Base-by-base conservation (phyloP, 2,797 vertebrate genomes). In the Chelon labrosus region DNA sequence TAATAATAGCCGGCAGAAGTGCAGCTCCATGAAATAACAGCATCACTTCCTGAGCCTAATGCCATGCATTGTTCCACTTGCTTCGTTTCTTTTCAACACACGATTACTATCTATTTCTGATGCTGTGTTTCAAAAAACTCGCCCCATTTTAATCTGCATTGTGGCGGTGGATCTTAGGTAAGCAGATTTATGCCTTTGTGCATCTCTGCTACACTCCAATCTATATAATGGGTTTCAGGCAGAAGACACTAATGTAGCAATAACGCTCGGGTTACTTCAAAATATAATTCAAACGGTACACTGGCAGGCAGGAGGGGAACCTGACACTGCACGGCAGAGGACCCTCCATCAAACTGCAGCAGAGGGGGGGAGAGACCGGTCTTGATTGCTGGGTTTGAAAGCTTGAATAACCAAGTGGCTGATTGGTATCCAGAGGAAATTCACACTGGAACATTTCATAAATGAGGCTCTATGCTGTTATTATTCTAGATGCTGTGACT, bases 131-230 rank as follows among this genome's bases (percentile, higher is more conserved):
- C 16, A 41, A 69, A 77, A 77, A 74, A 63, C 14, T 39, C 22
- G 20, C 11, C 22, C 80, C 61, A 73, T 79, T 84, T 85, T 84
- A 87, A 86, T 89, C 74, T 79, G 58, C 42, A 73, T 55, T 82
- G 76, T 68, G 59, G 63, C 65, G 58, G 44, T 80, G 60, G 74
- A 71, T 80, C 83, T 83, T 59, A 77, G 69, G 75, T 85, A 85
- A 88, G 56, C 55, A 78, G 79, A 85, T 90, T 89, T 83, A 64
- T 69, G 41, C 31, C 41, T 44, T 57, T 67, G 35, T 67, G 59
- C 79, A 68, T 86, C 63, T 83, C 55, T 64, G 73, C 78, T 46
- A 49, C 57, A 62, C 64, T 85, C 42, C 84, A 77, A 91, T 90
- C 77, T 80, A 73, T 71, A 50, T 82, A 84, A 87, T 84, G 77